Conservation (phyloP, 2,113 vertebrate species). For the Petroica traversi region DNA sequence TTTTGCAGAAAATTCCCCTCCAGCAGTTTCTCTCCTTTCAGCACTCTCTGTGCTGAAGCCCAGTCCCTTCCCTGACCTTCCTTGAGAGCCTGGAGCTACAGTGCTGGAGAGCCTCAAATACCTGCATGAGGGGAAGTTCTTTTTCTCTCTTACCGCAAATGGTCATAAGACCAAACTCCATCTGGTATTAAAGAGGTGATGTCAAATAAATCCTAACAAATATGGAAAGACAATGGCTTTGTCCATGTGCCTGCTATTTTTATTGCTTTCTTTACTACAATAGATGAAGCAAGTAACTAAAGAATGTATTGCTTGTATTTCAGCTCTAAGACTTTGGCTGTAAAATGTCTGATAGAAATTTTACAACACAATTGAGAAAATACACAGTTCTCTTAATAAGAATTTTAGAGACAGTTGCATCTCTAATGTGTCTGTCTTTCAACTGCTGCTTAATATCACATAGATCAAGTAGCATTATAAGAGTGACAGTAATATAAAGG, state of each 20-base stretch:
- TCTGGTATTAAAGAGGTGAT: neutral
- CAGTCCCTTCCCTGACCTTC: neutral
- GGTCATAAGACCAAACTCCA: neutral
- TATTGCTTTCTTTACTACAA: neutral
- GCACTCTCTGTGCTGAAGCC: neutral
- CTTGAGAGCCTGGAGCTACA: neutral
- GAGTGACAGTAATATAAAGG: neutral
- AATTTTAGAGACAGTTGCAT: neutral
- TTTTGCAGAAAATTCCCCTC: neutral
- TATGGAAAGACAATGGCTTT: neutral
- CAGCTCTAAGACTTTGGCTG: neutral
- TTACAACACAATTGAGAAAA: neutral
- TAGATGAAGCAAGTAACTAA: neutral
- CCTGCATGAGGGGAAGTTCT: accelerated
- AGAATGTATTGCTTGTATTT: neutral
- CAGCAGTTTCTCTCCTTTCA: neutral
- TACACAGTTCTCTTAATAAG: neutral
- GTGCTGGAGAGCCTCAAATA: neutral
- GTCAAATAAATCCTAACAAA: neutral
- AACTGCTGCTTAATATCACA: neutral
- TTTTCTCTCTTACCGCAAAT: neutral
- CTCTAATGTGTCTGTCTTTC: neutral
- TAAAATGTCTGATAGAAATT: neutral
- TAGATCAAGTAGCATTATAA: neutral
- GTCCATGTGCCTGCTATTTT: neutral